Evolutionary conservation across 1,140 invertebrate species (phyloP).

Genomic region (Trypoxylus dichotomus): DNA sequence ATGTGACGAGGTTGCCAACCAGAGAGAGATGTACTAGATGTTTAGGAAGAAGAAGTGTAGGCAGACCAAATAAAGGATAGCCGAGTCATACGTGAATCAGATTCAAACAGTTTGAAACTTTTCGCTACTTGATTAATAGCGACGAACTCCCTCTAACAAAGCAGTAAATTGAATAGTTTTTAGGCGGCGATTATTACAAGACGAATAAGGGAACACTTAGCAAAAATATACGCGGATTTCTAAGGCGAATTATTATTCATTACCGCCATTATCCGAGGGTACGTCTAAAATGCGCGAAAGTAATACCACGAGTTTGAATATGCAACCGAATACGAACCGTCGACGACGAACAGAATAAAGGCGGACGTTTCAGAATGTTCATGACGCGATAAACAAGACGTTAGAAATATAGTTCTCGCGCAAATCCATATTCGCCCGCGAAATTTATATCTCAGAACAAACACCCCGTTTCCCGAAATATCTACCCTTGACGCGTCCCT

Average conservation of each 20-base stretch:
- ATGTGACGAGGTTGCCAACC: too few relatives aligned
- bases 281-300: background rate
- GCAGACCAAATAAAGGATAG: too few relatives aligned
- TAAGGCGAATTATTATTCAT: background rate
- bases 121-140: too few relatives aligned
- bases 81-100: too few relatives aligned
- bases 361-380: conserved; percentile 19
- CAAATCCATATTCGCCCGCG: background rate
- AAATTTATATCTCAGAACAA: conserved; percentile 14
- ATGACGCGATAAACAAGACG: conserved; percentile 30
- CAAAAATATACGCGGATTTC: too few relatives aligned
- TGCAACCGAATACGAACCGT: background rate
- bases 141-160: too few relatives aligned
- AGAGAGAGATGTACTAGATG: too few relatives aligned
- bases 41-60: too few relatives aligned
- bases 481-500: background rate
- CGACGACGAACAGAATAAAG: conserved; percentile 16
- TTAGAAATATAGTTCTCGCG: conserved; percentile 26
- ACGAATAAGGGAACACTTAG: too few relatives aligned
- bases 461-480: background rate
- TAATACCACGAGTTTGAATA: background rate
- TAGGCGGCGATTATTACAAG: too few relatives aligned
- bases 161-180: too few relatives aligned
- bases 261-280: background rate
- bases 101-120: too few relatives aligned